Percentiles rank a stretch among this genome's conserved stretches.
These are phyloP conservation scores for Melangyna quadrimaculata DNA, from an alignment of 2,888 invertebrate genomes.

Conservation along the genomic window DNA sequence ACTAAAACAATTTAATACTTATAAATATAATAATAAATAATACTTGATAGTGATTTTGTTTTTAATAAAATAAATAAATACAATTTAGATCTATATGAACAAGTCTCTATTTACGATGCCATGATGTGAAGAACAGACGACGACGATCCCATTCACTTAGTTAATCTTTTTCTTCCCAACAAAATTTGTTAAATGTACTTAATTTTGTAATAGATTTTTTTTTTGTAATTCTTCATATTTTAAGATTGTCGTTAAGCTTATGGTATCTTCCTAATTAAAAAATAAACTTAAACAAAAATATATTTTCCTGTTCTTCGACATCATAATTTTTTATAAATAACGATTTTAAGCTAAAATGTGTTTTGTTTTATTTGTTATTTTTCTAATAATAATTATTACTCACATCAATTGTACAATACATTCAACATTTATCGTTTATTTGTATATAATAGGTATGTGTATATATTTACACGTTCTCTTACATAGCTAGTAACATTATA, in stretches of 20 bases:
- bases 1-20: constrained; percentile 36
- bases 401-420: constrained; percentile 67
- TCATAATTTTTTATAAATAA: constrained; percentile 7
- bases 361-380: constrained; percentile 21
- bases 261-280: constrained; percentile 49
- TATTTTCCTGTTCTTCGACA: constrained; percentile 21
- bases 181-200: constrained; percentile 38
- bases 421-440: constrained; percentile 65
- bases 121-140: constrained; percentile 48
- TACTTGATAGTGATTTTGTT: constrained; percentile 30
- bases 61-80: constrained; percentile 31
- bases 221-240: constrained; percentile 51
- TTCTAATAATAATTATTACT: constrained; percentile 32
- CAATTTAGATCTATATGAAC: background rate
- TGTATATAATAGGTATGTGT: constrained; percentile 62
- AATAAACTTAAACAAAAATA: constrained; percentile 8
- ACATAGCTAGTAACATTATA: constrained; percentile 70
- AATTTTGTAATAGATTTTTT: background rate
- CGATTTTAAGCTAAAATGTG: constrained; percentile 49
- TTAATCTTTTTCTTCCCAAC: constrained; percentile 19
- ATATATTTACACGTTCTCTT: constrained; percentile 68
- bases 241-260: constrained; percentile 68
- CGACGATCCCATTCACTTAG: constrained; percentile 41
- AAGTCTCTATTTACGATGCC: too few relatives aligned
- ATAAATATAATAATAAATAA: constrained; percentile 33